Percentiles rank a stretch among this genome's conserved stretches.
Evolutionary conservation across 2,888 invertebrate genomes (phyloP).

Genomic region (Ormyrus thymus): DNA sequence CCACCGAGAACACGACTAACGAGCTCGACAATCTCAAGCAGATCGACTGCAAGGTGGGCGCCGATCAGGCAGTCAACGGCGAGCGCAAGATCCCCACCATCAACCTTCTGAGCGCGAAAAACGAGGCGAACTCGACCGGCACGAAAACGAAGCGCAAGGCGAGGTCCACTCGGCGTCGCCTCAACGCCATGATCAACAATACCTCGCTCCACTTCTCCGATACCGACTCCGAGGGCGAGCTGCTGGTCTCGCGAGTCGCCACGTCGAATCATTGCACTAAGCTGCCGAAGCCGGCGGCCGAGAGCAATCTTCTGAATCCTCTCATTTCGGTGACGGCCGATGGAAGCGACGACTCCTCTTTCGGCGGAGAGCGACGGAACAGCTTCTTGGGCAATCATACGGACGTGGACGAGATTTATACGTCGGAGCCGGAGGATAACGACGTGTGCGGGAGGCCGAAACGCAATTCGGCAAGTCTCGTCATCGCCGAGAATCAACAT

Average conservation of each 20-base stretch:
- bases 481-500: slow-evolving; percentile 56
- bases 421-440: slow-evolving; percentile 66
- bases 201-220: slow-evolving; percentile 72
- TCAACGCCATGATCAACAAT: slow-evolving; percentile 71
- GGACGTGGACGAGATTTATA: slow-evolving; percentile 71
- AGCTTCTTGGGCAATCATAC: slow-evolving; percentile 69
- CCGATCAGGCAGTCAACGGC: slow-evolving; percentile 6
- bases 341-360: slow-evolving; percentile 54
- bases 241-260: slow-evolving; percentile 61
- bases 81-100: background rate
- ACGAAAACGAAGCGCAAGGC: slow-evolving; percentile 69
- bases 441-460: slow-evolving; percentile 3
- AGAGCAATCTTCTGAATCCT: slow-evolving; percentile 58
- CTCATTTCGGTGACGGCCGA: slow-evolving; percentile 67
- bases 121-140: slow-evolving; percentile 26
- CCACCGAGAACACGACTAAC: background rate
- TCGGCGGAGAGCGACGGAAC: slow-evolving; percentile 55
- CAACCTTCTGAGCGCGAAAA: background rate
- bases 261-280: slow-evolving; percentile 27
- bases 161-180: slow-evolving; percentile 67
- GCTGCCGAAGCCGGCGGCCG: background rate
- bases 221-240: slow-evolving; percentile 72
- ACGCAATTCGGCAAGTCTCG: slow-evolving; percentile 52
- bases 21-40: slow-evolving; percentile 57
- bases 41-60: slow-evolving; percentile 59